phyloP scores from a whole-genome alignment of 64 coral and sea anemone genomes.

The Montipora efflorescens region DNA sequence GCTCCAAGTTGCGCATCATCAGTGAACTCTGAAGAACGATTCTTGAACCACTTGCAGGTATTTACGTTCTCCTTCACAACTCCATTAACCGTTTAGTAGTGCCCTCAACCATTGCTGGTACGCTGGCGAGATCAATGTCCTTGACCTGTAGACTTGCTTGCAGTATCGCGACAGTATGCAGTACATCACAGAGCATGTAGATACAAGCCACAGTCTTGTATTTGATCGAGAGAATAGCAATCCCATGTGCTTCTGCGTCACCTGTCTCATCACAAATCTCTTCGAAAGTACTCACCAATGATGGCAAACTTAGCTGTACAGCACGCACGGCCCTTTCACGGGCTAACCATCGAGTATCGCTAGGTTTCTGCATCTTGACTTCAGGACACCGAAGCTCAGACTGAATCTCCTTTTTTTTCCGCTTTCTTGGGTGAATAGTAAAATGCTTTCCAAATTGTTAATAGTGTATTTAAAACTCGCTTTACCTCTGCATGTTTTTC shows the following conservation, averaged over 20 bases:
- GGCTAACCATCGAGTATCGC: conserved; percentile 29
- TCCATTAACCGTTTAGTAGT: no score
- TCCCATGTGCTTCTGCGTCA: neutral
- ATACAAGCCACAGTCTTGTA: no score
- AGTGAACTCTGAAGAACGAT: no score
- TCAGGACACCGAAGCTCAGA: conserved; percentile 9
- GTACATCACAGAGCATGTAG: no score
- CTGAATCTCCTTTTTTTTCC: conserved; percentile 27
- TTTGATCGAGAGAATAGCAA: neutral
- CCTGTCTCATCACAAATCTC: conserved; percentile 38
- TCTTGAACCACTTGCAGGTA: no score
- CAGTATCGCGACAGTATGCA: no score
- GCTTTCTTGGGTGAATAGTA: conserved; percentile 32
- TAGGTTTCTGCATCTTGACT: conserved; percentile 20
- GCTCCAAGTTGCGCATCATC: no score
- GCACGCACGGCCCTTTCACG: conserved; percentile 3
- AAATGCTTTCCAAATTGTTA: neutral
- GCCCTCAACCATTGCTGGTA: no score
- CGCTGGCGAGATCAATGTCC: no score
- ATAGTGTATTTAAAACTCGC: neutral
- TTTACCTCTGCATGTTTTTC: conserved; percentile 5
- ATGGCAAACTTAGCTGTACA: conserved; percentile 8
- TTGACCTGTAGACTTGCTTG: neutral
- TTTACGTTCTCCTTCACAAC: no score
- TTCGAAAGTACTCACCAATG: conserved; percentile 28